Conservation (phyloP, 2,797 vertebrate species). For the Hyperoplus immaculatus region DNA sequence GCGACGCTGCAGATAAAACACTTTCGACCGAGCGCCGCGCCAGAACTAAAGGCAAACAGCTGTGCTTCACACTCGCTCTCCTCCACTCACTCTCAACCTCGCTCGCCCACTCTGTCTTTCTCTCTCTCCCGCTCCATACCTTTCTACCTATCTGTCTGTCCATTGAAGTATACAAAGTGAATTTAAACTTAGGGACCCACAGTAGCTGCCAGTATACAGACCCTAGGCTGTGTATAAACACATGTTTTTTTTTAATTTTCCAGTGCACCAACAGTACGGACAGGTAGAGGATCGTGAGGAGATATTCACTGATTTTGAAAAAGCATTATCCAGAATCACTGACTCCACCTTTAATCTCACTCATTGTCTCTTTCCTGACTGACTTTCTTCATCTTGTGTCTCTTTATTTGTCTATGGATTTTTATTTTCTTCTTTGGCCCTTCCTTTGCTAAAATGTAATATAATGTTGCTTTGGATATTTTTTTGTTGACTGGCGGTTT, state of each 20-base stretch:
- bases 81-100: conserved; percentile 21
- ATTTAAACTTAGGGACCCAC: no score
- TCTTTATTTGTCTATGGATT: neutral
- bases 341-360: neutral
- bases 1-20: conserved; percentile 78
- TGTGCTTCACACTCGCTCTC: conserved; percentile 65
- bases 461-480: neutral
- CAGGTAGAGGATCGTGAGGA: no score
- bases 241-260: no score
- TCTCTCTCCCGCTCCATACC: neutral
- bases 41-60: conserved; percentile 87
- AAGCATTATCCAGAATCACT: no score
- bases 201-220: no score
- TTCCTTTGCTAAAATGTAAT: neutral
- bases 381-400: neutral
- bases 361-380: neutral
- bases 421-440: neutral
- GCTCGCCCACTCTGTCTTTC: neutral
- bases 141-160: neutral
- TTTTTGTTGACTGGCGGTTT: conserved; percentile 19
- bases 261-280: no score
- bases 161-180: no score
- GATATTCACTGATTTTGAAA: no score
- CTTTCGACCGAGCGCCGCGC: conserved; percentile 71
- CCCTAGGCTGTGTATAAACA: no score